These are phyloP conservation scores for Atta texana DNA, from an alignment of 1,140 invertebrate species.

Conservation along the genomic window DNA sequence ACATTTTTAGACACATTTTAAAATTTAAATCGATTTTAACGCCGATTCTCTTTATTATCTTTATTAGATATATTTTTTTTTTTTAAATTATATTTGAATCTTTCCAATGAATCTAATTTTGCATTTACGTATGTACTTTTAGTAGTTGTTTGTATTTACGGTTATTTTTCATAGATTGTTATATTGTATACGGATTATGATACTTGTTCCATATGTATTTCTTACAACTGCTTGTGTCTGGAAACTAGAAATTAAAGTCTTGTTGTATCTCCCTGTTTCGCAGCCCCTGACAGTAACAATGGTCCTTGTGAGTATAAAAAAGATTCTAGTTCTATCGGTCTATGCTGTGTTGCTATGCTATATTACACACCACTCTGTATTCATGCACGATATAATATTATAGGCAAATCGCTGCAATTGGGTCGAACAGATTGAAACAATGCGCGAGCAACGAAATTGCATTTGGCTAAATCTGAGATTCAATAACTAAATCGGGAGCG, in stretches of 20 bases:
- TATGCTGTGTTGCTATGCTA: constrained; percentile 83
- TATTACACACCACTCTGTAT: constrained; percentile 71
- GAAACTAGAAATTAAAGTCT: constrained; percentile 84
- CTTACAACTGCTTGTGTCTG: constrained; percentile 80
- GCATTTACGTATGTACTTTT: constrained; percentile 5
- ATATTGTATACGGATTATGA: constrained; percentile 33
- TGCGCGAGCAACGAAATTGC: constrained; percentile 48
- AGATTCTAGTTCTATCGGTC: constrained; percentile 84
- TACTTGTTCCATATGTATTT: constrained; percentile 68
- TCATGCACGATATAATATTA: constrained; percentile 65
- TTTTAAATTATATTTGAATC: not conserved
- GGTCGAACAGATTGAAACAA: constrained; percentile 51
- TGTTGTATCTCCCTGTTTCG: constrained; percentile 86
- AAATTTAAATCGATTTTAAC: not conserved
- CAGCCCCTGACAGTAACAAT: constrained; percentile 94
- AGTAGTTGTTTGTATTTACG: constrained; percentile 16
- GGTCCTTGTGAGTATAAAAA: constrained; percentile 93
- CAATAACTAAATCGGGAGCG: constrained; percentile 34
- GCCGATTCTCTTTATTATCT: constrained; percentile 24
- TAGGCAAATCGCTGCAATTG: constrained; percentile 51
- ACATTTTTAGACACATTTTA: not conserved
- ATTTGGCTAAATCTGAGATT: constrained; percentile 52
- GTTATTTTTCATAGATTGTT: constrained; percentile 33
- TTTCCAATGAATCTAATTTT: constrained; percentile 24
- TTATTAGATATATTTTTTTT: not conserved